These are phyloP conservation scores for Sebastolobus altivelis DNA, from an alignment of 2,797 vertebrate species.

Conservation along the genomic window DNA sequence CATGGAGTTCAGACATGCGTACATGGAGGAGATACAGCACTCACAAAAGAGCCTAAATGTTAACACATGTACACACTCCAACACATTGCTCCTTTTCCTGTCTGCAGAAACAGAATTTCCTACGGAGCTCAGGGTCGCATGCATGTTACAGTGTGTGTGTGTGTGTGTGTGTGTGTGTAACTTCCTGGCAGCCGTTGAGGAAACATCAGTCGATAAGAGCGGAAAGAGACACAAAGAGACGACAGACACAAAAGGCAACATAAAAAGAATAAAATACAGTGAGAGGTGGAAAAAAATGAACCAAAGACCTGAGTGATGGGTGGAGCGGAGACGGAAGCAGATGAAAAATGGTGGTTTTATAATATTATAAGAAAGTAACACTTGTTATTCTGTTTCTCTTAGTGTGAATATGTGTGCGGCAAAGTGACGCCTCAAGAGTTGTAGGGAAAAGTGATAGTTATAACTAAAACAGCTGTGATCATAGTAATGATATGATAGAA, in stretches of 20 bases:
- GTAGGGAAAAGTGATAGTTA: not conserved
- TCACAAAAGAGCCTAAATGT: conserved; percentile 22
- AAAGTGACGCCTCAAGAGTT: not conserved
- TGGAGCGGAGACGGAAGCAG: conserved; percentile 6
- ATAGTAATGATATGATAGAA: not conserved
- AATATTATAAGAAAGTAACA: conserved; percentile 3
- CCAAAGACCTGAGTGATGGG: not conserved
- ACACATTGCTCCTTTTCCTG: conserved; percentile 59
- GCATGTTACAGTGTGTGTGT: conserved; percentile 10
- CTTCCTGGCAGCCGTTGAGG: conserved; percentile 66
- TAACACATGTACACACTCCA: conserved; percentile 38
- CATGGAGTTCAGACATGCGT: conserved; percentile 39
- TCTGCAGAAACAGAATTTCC: conserved; percentile 69
- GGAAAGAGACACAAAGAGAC: conserved; percentile 50
- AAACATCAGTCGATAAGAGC: conserved; percentile 68
- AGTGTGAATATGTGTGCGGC: not conserved
- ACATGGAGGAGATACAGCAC: conserved; percentile 1
- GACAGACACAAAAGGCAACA: conserved; percentile 40
- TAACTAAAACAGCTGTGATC: not conserved
- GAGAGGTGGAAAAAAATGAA: conserved; percentile 21
- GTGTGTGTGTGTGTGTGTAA: conserved; percentile 15
- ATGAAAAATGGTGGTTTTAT: not conserved
- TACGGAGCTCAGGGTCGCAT: conserved; percentile 55
- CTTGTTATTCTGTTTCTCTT: not conserved
- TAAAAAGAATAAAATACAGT: conserved; percentile 31